Base-by-base conservation (phyloP, 37 sponge, comb jelly and placozoan species). In the Lycopodina hypogea region DNA sequence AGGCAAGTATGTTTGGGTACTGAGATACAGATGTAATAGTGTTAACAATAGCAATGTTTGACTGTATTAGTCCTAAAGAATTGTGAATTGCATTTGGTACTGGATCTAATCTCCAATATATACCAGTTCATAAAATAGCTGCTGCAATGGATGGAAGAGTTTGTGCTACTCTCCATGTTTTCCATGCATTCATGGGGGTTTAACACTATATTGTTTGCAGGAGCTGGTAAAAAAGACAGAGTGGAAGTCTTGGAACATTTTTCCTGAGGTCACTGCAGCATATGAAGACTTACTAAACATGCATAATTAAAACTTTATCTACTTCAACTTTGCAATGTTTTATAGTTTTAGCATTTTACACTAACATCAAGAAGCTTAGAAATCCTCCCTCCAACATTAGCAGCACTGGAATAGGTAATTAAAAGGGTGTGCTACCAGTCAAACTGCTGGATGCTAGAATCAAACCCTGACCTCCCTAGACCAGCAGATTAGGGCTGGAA, bases 11-110 rank as follows among this genome's bases (percentile, higher is more conserved):
- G 56, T 19, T 26, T 79, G 66, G 56, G 70, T 38, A 69, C 80
- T 37, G 80, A n/a, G n/a, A n/a, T n/a, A n/a, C 68, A 56, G 80
- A 79, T 55, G 80, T 68, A 68, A 70, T 79, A 11, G 80, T 79
- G 32, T 68, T 79, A 23, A 70, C 70, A 32, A 79, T 79, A 23
- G 59, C 50, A 40, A 45, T 45, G 45, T 55, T 21, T 26, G 17
- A 32, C 33, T 53, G 33, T 30, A 41, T 48, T 28, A 55, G 39
- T 56, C 57, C 30, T 56, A 59, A 77, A 53, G 66, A 77, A 45
- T 30, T 77, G 48, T 77, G 78, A 58, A 36, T 52, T 55, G 75
- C 75, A 74, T 74, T 74, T 74, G 75, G 58, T 45, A 74, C 58
- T 45, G 9, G 48, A 45, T 45, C 48, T 45, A 45, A 45, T 45